Evolutionary conservation across 2,888 invertebrate genomes (phyloP).

Genomic region (Linyphia triangularis): DNA sequence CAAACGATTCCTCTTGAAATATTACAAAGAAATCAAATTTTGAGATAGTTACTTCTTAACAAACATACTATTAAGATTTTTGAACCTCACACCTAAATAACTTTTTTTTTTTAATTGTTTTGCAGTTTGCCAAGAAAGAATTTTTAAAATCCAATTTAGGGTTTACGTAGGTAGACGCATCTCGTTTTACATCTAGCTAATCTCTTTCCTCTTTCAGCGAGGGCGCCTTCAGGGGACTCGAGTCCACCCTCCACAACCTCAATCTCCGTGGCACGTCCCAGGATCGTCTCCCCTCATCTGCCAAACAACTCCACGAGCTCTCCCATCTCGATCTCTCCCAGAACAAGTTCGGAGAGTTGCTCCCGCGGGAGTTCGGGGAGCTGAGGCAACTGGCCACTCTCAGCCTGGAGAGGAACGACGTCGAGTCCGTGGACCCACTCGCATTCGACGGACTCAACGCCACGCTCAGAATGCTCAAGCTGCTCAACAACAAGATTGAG

Average conservation of each 20-base stretch:
- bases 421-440: constrained; percentile 87
- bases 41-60: too few species aligned
- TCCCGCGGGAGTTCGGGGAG: constrained; percentile 80
- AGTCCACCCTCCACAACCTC: constrained; percentile 90
- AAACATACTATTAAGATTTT: too few species aligned
- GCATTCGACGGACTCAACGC: constrained; percentile 89
- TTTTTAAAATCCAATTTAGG: too few species aligned
- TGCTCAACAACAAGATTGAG: constrained; percentile 91
- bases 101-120: too few species aligned
- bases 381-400: constrained; percentile 90
- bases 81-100: too few species aligned
- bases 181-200: background rate
- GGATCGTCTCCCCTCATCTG: constrained; percentile 88
- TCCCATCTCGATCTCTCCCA: constrained; percentile 94
- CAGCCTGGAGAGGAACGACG: constrained; percentile 92
- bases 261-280: constrained; percentile 93
- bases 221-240: constrained; percentile 88
- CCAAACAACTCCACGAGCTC: constrained; percentile 87
- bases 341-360: constrained; percentile 89
- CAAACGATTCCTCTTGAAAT: too few species aligned
- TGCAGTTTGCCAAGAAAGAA: too few species aligned
- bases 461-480: constrained; percentile 91
- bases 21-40: too few species aligned
- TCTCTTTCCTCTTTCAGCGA: constrained; percentile 77
- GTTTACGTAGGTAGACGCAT: too few species aligned